Evolutionary conservation across 1,140 invertebrate genomes (phyloP).

Genomic region (Cephus cinctus): DNA sequence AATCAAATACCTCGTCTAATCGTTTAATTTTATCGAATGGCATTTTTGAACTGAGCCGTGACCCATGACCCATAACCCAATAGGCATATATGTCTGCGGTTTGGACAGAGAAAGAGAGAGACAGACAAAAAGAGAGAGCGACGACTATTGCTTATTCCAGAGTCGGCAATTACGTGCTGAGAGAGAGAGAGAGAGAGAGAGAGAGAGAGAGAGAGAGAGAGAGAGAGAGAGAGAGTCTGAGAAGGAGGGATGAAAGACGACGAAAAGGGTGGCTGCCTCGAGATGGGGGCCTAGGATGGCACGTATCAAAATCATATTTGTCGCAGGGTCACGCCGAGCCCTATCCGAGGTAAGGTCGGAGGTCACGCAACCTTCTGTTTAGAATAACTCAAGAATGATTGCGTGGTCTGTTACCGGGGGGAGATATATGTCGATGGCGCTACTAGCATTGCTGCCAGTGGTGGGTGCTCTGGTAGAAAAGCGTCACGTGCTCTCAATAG

Average conservation of each 20-base stretch:
- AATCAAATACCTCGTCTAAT: too few relatives aligned
- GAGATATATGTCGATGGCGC: conserved; percentile 27
- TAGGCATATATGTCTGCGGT: too few relatives aligned
- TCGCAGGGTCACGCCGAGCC: conserved; percentile 9
- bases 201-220: conserved; percentile 18
- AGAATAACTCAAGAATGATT: conserved; percentile 53
- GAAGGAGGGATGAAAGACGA: conserved; percentile 1
- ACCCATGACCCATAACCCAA: too few relatives aligned
- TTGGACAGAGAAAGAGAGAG: too few relatives aligned
- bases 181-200: conserved; percentile 8
- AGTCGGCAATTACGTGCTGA: conserved; percentile 11
- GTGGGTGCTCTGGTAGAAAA: too few relatives aligned
- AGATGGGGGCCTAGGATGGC: conserved; percentile 13
- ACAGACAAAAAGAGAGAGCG: too few relatives aligned
- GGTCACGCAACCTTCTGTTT: conserved; percentile 22
- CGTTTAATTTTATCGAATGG: too few relatives aligned
- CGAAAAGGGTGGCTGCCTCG: background rate
- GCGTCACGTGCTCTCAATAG: conserved; percentile 49
- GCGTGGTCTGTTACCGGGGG: conserved; percentile 28
- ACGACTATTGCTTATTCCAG: too few relatives aligned
- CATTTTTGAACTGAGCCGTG: too few relatives aligned
- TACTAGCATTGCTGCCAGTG: too few relatives aligned
- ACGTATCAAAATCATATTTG: conserved; percentile 29
- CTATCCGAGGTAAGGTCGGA: too few relatives aligned
- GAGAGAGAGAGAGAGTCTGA: conserved; percentile 1